These are phyloP conservation scores for Pitangus sulphuratus DNA, from an alignment of 2,797 vertebrate genomes.

Conservation along the genomic window DNA sequence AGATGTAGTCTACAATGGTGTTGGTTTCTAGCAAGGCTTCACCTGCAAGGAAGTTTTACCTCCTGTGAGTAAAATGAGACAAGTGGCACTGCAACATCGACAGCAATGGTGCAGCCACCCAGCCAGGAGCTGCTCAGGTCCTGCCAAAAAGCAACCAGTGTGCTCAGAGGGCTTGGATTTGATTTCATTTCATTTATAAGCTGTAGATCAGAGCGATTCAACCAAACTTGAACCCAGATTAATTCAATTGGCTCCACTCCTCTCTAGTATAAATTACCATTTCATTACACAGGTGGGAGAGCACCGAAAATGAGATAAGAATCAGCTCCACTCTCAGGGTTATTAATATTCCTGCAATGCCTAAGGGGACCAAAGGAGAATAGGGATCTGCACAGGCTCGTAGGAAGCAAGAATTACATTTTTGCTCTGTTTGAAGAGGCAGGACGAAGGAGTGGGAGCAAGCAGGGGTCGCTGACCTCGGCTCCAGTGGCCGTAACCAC, in stretches of 20 bases:
- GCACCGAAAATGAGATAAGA: background rate
- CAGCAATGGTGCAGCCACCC: background rate
- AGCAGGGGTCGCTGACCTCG: background rate
- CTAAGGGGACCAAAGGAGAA: background rate
- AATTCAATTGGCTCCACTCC: background rate
- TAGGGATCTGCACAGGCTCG: background rate
- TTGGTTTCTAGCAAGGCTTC: slow-evolving; percentile 93
- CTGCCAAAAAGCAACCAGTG: background rate
- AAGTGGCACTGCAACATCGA: background rate
- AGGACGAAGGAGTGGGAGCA: background rate
- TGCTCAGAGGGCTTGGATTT: background rate
- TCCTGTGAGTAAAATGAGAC: background rate
- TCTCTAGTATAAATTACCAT: background rate
- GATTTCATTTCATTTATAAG: background rate
- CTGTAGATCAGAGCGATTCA: background rate
- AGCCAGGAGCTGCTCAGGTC: background rate
- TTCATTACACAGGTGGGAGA: slow-evolving; percentile 44
- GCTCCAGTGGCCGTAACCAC: background rate
- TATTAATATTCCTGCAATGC: background rate
- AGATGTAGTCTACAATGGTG: slow-evolving; percentile 88
- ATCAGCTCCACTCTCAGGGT: background rate
- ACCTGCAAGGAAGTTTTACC: slow-evolving; percentile 74
- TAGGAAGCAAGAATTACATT: background rate
- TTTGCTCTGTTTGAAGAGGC: background rate
- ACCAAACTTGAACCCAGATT: background rate